These are phyloP conservation scores for Neosilurus mollespiculum DNA, from an alignment of 2,797 vertebrate genomes.

Conservation along the genomic window DNA sequence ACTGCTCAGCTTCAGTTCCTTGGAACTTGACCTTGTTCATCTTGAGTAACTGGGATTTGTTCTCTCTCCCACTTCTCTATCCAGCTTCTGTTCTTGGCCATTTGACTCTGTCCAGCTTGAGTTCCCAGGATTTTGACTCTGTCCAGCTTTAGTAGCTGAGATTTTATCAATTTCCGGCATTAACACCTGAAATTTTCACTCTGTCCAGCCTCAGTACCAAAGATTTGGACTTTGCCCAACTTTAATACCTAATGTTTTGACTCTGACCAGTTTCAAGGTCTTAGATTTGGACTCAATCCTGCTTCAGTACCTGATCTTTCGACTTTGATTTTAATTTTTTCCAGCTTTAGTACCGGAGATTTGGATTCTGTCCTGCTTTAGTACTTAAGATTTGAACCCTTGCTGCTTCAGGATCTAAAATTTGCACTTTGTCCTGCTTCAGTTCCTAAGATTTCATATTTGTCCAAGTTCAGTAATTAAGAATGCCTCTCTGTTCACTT, in stretches of 20 bases:
- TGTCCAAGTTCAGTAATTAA: background rate
- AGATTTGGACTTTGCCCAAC: background rate
- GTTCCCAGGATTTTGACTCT: background rate
- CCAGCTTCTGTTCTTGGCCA: background rate
- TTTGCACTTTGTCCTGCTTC: background rate
- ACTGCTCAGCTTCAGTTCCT: too few relatives aligned
- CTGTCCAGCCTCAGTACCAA: background rate
- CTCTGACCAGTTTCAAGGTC: too few relatives aligned
- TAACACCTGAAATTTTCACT: background rate
- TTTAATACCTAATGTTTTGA: too few relatives aligned
- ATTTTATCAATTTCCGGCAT: too few relatives aligned
- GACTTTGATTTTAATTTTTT: background rate
- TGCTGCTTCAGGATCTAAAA: background rate
- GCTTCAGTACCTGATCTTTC: background rate
- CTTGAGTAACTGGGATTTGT: background rate
- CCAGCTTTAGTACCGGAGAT: background rate
- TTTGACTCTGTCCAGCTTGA: background rate
- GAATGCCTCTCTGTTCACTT: background rate
- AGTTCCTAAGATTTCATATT: background rate
- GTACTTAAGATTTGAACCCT: background rate
- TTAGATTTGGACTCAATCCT: background rate
- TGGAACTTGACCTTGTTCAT: background rate
- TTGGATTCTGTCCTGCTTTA: background rate
- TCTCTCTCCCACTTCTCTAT: background rate
- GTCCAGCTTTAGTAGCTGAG: background rate